A percentile compares a stretch with the other conserved stretches of the same genome.
Conservation (phyloP, 2,888 invertebrate genomes). For the Didymodactylos carnosus region DNA sequence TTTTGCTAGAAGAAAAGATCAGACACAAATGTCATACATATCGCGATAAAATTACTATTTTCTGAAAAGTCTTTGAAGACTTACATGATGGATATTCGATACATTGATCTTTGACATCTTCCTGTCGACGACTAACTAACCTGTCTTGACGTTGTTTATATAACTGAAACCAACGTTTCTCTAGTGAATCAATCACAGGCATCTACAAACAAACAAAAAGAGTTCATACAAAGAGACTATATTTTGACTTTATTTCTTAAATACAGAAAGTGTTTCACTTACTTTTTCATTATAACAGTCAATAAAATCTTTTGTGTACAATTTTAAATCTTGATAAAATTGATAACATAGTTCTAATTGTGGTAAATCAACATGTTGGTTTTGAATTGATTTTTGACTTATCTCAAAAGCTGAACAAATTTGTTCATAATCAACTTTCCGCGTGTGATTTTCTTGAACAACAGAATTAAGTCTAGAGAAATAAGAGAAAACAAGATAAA, state of each 20-base stretch:
- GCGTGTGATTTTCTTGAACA: constrained; percentile 42
- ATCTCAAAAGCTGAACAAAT: constrained; percentile 36
- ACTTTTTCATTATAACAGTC: constrained; percentile 96
- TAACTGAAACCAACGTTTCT: constrained; percentile 53
- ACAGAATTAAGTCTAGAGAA: constrained; percentile 41
- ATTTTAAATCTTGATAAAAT: constrained; percentile 81
- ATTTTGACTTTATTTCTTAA: constrained; percentile 7
- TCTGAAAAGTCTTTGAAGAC: constrained; percentile 16
- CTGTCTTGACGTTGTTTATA: constrained; percentile 49
- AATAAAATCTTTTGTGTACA: constrained; percentile 80
- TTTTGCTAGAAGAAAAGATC: constrained; percentile 3
- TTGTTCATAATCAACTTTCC: constrained; percentile 39
- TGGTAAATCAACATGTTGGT: constrained; percentile 42
- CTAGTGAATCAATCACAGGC: constrained; percentile 53
- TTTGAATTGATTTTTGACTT: constrained; percentile 38
- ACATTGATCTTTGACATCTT: constrained; percentile 79
- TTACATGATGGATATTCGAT: constrained; percentile 56
- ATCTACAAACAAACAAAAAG: constrained; percentile 24
- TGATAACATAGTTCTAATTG: constrained; percentile 59
- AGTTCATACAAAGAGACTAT: neutral
- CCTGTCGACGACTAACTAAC: constrained; percentile 56
- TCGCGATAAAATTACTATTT: neutral
- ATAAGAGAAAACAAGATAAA: neutral
- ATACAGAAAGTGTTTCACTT: constrained; percentile 23
- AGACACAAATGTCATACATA: neutral